Evolutionary conservation across 2,888 invertebrate species (phyloP).

Genomic region (Leptarthrus brevirostris): DNA sequence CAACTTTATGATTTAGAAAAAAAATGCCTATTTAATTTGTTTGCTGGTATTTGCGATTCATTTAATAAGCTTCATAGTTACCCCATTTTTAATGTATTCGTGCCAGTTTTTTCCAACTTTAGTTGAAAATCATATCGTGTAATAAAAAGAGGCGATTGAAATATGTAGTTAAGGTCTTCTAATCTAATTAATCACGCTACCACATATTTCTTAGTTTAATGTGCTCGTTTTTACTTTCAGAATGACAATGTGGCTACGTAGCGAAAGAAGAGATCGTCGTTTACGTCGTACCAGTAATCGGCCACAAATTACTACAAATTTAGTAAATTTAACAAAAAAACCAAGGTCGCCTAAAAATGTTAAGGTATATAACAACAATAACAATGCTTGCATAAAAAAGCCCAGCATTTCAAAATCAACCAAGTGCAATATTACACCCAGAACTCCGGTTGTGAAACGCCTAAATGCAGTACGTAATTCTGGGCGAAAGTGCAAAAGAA

Average conservation of each 20-base stretch:
- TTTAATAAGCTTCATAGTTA: too few species aligned
- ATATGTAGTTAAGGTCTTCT: too few species aligned
- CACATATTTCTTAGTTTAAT: too few species aligned
- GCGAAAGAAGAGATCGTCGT: constrained; percentile 74
- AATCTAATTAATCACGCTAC: too few species aligned
- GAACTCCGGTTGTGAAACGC: constrained; percentile 54
- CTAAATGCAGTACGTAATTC: constrained; percentile 53
- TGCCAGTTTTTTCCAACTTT: too few species aligned
- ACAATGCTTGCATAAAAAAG: constrained; percentile 48
- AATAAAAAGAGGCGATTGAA: too few species aligned
- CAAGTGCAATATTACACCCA: constrained; percentile 51
- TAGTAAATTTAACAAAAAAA: constrained; percentile 44
- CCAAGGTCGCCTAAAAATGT: constrained; percentile 50
- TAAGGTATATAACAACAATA: constrained; percentile 50
- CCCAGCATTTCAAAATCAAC: constrained; percentile 7
- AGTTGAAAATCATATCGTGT: too few species aligned
- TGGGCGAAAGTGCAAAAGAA: constrained; percentile 49
- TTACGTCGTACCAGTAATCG: constrained; percentile 61
- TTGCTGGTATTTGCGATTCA: too few species aligned
- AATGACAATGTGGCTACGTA: constrained; percentile 74
- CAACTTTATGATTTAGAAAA: too few species aligned
- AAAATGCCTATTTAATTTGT: too few species aligned
- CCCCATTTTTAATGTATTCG: too few species aligned
- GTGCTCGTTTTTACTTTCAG: constrained; percentile 10
- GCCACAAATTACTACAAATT: constrained; percentile 52